Evolutionary conservation across 2,797 vertebrate genomes (phyloP).

Genomic region (Fundulus diaphanus): DNA sequence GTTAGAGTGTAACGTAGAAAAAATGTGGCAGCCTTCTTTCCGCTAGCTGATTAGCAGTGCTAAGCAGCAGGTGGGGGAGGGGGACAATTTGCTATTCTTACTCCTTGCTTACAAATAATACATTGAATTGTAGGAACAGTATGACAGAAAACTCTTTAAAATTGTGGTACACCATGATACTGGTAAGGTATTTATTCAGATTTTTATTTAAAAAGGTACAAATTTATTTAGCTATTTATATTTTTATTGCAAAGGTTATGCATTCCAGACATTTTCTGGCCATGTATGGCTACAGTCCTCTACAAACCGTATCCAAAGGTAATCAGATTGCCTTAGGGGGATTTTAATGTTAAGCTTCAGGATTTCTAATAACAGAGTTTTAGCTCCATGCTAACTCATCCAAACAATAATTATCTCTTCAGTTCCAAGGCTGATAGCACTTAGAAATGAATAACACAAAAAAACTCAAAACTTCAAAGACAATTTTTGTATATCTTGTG

Average conservation of each 20-base stretch:
- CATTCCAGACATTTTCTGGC: neutral
- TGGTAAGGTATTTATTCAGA: too few species aligned
- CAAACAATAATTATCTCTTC: slow-evolving; percentile 33
- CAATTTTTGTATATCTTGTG: slow-evolving; percentile 38
- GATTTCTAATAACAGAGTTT: slow-evolving; percentile 36
- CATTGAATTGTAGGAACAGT: neutral
- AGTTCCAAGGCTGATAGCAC: slow-evolving; percentile 21
- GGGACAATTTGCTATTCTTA: neutral
- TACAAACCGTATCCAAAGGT: slow-evolving; percentile 1
- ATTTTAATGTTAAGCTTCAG: slow-evolving; percentile 19
- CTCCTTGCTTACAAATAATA: neutral
- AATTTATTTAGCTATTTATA: neutral
- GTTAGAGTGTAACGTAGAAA: neutral
- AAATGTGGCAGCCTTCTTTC: neutral
- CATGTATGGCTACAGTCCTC: too few species aligned
- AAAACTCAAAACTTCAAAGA: slow-evolving; percentile 27
- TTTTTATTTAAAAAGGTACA: too few species aligned
- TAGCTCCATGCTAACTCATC: slow-evolving; percentile 29
- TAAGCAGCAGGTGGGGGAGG: neutral
- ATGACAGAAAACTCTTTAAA: neutral
- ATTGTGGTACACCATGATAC: neutral
- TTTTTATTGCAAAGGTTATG: neutral
- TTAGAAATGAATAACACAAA: neutral
- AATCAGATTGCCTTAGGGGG: slow-evolving; percentile 21
- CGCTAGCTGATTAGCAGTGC: neutral